Conservation (phyloP, 2,797 vertebrate genomes). For the Enteromius thamalakanensis region DNA sequence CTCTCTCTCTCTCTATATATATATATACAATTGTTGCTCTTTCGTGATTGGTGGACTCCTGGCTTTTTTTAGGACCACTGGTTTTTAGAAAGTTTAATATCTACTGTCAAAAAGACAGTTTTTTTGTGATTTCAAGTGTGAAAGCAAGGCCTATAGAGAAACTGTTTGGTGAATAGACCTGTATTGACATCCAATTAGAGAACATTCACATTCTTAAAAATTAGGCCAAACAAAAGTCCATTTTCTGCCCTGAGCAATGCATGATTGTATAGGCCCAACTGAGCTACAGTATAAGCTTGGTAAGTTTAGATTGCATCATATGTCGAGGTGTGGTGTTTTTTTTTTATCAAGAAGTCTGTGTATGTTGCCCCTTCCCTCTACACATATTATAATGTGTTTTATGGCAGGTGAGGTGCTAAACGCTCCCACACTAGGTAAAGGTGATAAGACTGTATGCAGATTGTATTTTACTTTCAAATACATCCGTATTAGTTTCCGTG, state of each 20-base stretch:
- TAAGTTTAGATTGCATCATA: background rate
- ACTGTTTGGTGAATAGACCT: background rate
- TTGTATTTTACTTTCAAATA: slow-evolving; percentile 25
- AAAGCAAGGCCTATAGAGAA: background rate
- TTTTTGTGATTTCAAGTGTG: background rate
- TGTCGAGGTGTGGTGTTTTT: background rate
- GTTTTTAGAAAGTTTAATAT: background rate
- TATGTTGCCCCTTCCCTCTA: background rate
- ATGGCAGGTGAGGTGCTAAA: background rate
- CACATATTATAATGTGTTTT: slow-evolving; percentile 3
- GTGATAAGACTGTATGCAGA: slow-evolving; percentile 17
- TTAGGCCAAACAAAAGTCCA: background rate
- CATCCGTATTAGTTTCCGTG: slow-evolving; percentile 3
- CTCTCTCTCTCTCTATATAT: background rate
- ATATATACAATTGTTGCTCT: background rate
- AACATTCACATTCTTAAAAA: background rate
- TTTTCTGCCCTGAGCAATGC: background rate
- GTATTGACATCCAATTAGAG: background rate
- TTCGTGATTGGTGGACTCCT: background rate
- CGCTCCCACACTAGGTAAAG: slow-evolving; percentile 9
- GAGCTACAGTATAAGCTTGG: background rate
- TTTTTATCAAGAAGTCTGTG: background rate
- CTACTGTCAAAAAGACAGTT: background rate
- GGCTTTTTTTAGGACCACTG: background rate
- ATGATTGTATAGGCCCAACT: background rate